Base-by-base conservation (phyloP, 2,797 vertebrate species). In the Oreonectes daqikongensis region DNA sequence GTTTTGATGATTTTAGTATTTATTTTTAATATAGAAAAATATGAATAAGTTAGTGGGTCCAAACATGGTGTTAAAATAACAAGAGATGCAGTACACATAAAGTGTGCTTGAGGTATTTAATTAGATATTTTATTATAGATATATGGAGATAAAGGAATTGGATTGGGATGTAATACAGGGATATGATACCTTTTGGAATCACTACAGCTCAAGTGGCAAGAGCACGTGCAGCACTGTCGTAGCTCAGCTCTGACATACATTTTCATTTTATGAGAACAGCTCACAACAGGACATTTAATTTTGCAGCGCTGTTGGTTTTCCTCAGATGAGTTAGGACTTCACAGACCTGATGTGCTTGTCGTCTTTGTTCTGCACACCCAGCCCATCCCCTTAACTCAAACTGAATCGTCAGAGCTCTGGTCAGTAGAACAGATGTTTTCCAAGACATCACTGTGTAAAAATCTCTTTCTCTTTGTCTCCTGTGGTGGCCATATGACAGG, bases 401-500 rank as follows among this genome's bases (percentile, higher is more conserved):
- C 63, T 67, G 35, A n/a, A 4, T 44, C 35, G 22, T 72, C 53
- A 66, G 70, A 48, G 30, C n/a, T 77, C 79, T 64, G 10, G 57
- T 61, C 53, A 78, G 71, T 69, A 77, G 70, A 63, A 48, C 85
- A 85, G 82, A 82, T 84, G 83, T 82, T 84, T 83, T 80, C 79
- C 81, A 75, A 67, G 77, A 32, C 68, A 81, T 40, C 42, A 42
- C 18, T 4, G 2, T 24, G 2, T 10, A 74, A 74, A 40, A 48
- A 65, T 76, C 35, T 35, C 6, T 52, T 18, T 38, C 26, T 53
- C 30, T 48, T 30, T 44, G 52, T 50, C 46, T 72, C 24, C 30
- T 48, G 22, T 59, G 59, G 38, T 63, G 28, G 78, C 50, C 30
- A 17, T 40, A 52, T 69, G 38, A 50, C 46, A 52, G 52, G n/a